These are phyloP conservation scores for Turnix velox DNA, from an alignment of 2,113 vertebrate species.

Conservation along the genomic window DNA sequence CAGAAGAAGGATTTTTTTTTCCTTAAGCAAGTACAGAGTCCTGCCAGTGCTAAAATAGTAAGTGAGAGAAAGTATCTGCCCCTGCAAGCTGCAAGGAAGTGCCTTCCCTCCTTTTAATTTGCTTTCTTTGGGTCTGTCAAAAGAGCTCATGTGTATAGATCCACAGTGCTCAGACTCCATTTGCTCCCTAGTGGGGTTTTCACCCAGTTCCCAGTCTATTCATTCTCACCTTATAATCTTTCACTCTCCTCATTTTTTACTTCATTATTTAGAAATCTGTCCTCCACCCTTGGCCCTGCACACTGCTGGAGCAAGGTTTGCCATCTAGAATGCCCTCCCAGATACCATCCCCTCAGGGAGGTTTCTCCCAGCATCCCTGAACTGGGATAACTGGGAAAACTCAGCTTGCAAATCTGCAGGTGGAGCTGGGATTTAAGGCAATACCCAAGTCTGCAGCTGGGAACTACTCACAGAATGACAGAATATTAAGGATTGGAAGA, in stretches of 20 bases:
- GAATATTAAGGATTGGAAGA: too few species aligned
- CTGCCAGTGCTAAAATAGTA: neutral
- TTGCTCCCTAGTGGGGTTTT: neutral
- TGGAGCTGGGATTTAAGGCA: neutral
- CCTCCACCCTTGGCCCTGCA: neutral
- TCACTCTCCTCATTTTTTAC: neutral
- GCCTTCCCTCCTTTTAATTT: neutral
- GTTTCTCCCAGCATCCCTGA: neutral
- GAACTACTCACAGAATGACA: too few species aligned
- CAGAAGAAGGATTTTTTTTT: neutral
- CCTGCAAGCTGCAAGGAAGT: neutral
- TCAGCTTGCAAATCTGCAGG: neutral
- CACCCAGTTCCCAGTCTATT: neutral
- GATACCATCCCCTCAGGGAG: neutral
- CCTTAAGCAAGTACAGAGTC: neutral
- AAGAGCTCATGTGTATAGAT: rapidly evolving
- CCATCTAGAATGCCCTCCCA: neutral
- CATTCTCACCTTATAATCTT: neutral
- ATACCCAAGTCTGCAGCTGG: neutral
- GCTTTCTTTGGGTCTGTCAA: neutral
- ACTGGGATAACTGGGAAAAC: neutral
- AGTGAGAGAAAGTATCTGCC: neutral
- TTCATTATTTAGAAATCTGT: neutral
- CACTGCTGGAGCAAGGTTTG: neutral
- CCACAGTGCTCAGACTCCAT: neutral